phyloP scores from a whole-genome alignment of 2,888 invertebrate species.

The Microplitis manilae region DNA sequence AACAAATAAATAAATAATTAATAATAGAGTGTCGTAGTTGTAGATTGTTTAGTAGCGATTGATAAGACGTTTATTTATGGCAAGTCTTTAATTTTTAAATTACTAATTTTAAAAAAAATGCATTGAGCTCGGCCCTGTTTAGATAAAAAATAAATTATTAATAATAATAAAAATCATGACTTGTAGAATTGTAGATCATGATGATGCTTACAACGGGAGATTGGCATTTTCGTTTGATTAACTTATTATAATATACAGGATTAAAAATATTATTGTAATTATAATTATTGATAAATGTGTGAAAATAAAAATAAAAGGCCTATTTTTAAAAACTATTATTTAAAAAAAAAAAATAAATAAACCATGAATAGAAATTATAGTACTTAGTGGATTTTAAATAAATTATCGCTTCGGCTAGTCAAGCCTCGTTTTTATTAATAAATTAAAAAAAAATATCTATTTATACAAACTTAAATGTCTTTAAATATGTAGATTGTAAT shows the following conservation, averaged over 20 bases:
- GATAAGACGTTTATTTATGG: slow-evolving; percentile 41
- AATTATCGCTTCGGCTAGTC: slow-evolving; percentile 42
- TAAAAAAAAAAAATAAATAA: slow-evolving; percentile 24
- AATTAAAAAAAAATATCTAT: slow-evolving; percentile 1
- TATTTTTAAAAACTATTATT: slow-evolving; percentile 37
- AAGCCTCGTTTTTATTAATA: slow-evolving; percentile 32
- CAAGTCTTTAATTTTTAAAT: slow-evolving; percentile 44
- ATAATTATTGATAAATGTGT: slow-evolving; percentile 46
- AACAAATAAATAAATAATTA: slow-evolving; percentile 37
- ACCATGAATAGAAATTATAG: slow-evolving; percentile 48
- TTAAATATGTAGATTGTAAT: slow-evolving; percentile 36
- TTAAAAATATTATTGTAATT: slow-evolving; percentile 39
- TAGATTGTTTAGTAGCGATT: slow-evolving; percentile 44
- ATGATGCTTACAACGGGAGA: slow-evolving; percentile 14
- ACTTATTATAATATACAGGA: slow-evolving; percentile 31
- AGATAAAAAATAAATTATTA: slow-evolving; percentile 24
- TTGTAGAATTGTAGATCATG: slow-evolving; percentile 35
- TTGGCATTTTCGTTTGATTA: slow-evolving; percentile 27
- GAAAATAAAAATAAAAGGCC: slow-evolving; percentile 48
- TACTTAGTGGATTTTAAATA: slow-evolving; percentile 47
- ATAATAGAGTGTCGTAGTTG: slow-evolving; percentile 44
- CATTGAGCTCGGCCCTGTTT: neutral
- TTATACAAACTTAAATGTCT: slow-evolving; percentile 38
- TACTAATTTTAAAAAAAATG: neutral
- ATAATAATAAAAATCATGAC: slow-evolving; percentile 44